Base-by-base conservation (phyloP, 2,888 invertebrate genomes). In the Morpho achilles region DNA sequence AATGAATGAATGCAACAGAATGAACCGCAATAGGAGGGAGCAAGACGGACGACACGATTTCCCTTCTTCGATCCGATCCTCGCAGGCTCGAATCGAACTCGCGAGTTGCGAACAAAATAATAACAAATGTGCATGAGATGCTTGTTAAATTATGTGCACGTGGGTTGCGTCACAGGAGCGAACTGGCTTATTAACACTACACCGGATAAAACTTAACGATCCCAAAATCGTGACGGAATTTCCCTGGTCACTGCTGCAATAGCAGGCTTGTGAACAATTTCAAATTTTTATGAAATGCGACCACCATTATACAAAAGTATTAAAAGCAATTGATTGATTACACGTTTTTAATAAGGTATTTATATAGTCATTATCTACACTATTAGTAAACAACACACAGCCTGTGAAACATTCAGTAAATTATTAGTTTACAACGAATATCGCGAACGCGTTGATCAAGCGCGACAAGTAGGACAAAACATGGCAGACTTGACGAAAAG, bases 31-130 rank as follows among this genome's bases (percentile, higher is more conserved):
- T 73, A 69, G 68, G 77, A 77, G 77, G 75, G 77, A 82, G 75
- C 77, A 78, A 80, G 75, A 80, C 80, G 78, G 76, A 77, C 78
- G 76, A 80, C 80, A 76, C 82, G 80, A 80, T 80, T 80, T 79
- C 78, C 77, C 80, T 78, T 77, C 79, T 80, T 79, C 84, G 77
- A 77, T 78, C 76, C 79, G 76, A 84, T 76, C 77, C 75, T 76
- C 74, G 78, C 81, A 77, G 79, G 76, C 79, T 73, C 76, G 91
- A 91, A 92, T 92, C 92, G 92, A 92, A 92, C 92, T 92, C 91
- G 87, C 87, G 87, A 91, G 88, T 92, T 92, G 87, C 91, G 89
- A 91, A 90, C 93, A 93, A 93, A 93, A 93, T 93, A 93, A 93
- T 92, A 93, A 93, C 93, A 93, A 93, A 92, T 92, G 92, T 92